These are phyloP conservation scores for Urosaurus nigricauda DNA, from an alignment of 2,797 vertebrate genomes.

Conservation along the genomic window DNA sequence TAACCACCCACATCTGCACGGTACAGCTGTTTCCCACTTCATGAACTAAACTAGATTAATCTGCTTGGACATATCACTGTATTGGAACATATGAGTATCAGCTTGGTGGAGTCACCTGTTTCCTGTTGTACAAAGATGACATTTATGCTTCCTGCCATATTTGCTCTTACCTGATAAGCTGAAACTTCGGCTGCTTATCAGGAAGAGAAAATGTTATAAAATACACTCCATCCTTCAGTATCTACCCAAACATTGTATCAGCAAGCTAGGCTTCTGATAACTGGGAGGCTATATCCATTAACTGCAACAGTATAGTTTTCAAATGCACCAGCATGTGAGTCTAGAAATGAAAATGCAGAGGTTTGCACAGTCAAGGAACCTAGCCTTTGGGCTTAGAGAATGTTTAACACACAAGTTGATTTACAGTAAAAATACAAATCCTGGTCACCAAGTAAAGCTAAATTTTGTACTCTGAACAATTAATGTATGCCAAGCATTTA, in stretches of 20 bases:
- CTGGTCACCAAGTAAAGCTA: no score
- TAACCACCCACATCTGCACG: neutral
- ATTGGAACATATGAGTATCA: slow-evolving; percentile 14
- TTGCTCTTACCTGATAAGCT: slow-evolving; percentile 31
- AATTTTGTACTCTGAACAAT: no score
- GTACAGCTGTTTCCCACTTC: neutral
- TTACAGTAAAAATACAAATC: no score
- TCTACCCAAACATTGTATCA: slow-evolving; percentile 24
- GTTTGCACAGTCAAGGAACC: neutral
- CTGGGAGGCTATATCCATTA: slow-evolving; percentile 36
- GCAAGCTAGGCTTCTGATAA: slow-evolving; percentile 16
- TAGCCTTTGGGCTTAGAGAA: no score
- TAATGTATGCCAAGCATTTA: no score
- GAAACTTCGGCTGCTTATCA: slow-evolving; percentile 28
- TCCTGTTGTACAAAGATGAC: slow-evolving; percentile 13
- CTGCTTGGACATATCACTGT: slow-evolving; percentile 24
- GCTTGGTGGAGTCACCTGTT: slow-evolving; percentile 16
- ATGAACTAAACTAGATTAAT: slow-evolving; percentile 21
- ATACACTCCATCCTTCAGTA: slow-evolving; percentile 16
- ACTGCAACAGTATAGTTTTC: neutral
- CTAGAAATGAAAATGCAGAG: neutral
- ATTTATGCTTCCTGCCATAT: slow-evolving; percentile 33
- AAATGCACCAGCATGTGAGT: neutral
- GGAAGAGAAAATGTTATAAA: slow-evolving; percentile 17
- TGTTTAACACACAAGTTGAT: no score